phyloP scores from a whole-genome alignment of 2,797 vertebrate genomes.

The Diplodus sargus region DNA sequence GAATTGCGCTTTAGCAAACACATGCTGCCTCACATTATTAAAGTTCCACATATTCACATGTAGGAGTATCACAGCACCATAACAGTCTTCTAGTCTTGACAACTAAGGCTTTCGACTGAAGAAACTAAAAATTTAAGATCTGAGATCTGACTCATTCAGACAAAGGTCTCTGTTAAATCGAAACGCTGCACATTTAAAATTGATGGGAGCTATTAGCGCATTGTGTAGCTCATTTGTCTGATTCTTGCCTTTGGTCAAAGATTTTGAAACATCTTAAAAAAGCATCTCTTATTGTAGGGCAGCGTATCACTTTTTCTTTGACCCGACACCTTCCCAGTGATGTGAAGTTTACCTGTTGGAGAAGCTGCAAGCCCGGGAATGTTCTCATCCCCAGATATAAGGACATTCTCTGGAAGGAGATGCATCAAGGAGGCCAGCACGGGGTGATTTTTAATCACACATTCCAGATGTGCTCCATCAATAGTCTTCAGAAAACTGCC shows the following conservation, averaged over 20 bases:
- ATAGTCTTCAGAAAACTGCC: constrained; percentile 82
- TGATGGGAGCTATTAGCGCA: too few relatives aligned
- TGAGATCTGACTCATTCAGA: too few relatives aligned
- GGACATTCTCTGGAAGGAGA: constrained; percentile 91
- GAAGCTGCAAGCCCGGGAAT: constrained; percentile 86
- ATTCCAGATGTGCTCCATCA: constrained; percentile 87
- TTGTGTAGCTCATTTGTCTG: too few relatives aligned
- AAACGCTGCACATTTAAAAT: too few relatives aligned
- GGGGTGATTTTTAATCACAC: constrained; percentile 83
- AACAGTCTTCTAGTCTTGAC: not conserved
- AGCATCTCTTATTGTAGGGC: not conserved
- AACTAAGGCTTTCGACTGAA: too few relatives aligned
- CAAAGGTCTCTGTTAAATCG: too few relatives aligned
- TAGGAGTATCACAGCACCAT: not conserved
- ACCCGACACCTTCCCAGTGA: not conserved
- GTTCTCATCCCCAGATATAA: constrained; percentile 86
- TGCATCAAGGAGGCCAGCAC: constrained; percentile 81
- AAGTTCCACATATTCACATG: constrained; percentile 9
- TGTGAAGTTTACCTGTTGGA: constrained; percentile 72
- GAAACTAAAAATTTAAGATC: too few relatives aligned
- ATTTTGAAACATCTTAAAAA: not conserved
- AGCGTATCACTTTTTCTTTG: not conserved
- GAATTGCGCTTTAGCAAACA: too few relatives aligned
- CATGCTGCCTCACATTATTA: not conserved
- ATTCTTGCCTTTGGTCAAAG: not conserved